phyloP scores from a whole-genome alignment of 2,888 invertebrate genomes.

The Parapristionchus giblindavisi region DNA sequence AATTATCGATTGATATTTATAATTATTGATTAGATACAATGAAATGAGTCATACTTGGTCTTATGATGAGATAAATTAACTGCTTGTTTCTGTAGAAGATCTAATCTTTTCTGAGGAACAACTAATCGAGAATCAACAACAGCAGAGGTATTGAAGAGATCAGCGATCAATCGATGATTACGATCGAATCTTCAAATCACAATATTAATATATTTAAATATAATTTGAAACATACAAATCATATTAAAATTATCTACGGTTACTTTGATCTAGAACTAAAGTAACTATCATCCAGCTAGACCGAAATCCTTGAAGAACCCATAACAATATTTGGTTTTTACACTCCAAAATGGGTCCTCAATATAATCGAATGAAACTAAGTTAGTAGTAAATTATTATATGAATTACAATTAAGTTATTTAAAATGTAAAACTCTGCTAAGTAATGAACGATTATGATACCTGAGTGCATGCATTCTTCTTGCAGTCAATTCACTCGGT shows the following conservation, averaged over 20 bases:
- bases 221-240: too few relatives aligned
- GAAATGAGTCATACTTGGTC: conserved; percentile 12
- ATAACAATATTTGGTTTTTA: too few relatives aligned
- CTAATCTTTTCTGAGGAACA: conserved; percentile 38
- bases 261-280: too few relatives aligned
- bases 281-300: too few relatives aligned
- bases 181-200: conserved; percentile 33
- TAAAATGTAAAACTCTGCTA: too few relatives aligned
- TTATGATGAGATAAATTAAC: conserved; percentile 28
- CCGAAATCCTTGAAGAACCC: too few relatives aligned
- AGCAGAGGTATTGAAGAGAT: conserved; percentile 35
- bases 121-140: conserved; percentile 38
- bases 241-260: too few relatives aligned
- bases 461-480: conserved; percentile 38
- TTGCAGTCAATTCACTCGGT: conserved; percentile 35
- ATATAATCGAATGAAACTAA: too few relatives aligned
- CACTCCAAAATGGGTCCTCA: too few relatives aligned
- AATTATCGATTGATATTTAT: neutral
- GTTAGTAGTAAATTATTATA: too few relatives aligned
- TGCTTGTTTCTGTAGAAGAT: conserved; percentile 36
- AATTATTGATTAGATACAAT: neutral
- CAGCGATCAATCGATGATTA: conserved; percentile 36
- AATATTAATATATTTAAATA: too few relatives aligned
- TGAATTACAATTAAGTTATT: too few relatives aligned
- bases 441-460: neutral